Conservation (phyloP, 2,797 vertebrate genomes). For the Ispidina picta region DNA sequence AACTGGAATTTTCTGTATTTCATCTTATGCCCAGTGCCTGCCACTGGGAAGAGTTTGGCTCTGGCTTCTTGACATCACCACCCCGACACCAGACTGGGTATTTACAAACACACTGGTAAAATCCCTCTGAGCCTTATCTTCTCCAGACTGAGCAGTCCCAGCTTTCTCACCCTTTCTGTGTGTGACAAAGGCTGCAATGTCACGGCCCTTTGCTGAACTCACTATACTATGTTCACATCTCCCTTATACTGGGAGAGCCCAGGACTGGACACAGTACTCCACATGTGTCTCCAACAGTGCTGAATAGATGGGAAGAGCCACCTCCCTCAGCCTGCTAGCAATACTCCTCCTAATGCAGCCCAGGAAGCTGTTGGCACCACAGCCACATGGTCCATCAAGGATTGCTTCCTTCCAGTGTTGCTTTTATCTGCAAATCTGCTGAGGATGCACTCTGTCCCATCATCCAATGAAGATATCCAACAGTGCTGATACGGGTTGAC, state of each 20-base stretch:
- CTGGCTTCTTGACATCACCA: neutral
- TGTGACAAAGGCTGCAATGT: neutral
- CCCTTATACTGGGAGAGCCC: neutral
- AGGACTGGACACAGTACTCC: neutral
- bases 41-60: neutral
- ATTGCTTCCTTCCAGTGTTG: neutral
- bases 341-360: neutral
- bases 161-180: neutral
- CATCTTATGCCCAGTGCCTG: neutral
- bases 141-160: neutral
- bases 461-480: neutral
- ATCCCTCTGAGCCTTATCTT: neutral
- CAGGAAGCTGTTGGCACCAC: neutral
- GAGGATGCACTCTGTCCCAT: neutral
- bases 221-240: neutral
- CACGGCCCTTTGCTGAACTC: neutral
- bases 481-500: neutral
- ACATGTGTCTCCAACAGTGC: neutral
- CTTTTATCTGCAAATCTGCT: neutral
- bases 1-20: neutral
- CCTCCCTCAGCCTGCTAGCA: neutral
- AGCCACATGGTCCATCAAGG: neutral
- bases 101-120: neutral
- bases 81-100: neutral
- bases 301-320: neutral